phyloP scores from a whole-genome alignment of 2,888 invertebrate species.

The Cosmopolites sordidus region DNA sequence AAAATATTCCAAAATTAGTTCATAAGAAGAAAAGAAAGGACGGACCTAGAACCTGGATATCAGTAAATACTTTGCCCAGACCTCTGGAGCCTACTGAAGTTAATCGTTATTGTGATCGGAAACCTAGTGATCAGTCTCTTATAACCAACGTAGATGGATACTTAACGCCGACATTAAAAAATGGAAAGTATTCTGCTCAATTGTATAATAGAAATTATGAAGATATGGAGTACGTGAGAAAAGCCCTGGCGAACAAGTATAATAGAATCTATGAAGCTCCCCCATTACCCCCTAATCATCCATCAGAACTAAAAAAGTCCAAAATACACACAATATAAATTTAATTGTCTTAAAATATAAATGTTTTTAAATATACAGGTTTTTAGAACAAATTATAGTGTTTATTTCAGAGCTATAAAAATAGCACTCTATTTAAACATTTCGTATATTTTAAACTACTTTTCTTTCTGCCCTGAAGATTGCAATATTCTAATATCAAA shows the following conservation, averaged over 20 bases:
- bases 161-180: slow-evolving; percentile 11
- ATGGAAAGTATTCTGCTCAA: too few relatives aligned
- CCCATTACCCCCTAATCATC: slow-evolving; percentile 38
- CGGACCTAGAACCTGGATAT: slow-evolving; percentile 35
- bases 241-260: background rate
- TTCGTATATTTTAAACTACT: too few relatives aligned
- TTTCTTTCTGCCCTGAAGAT: too few relatives aligned
- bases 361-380: too few relatives aligned
- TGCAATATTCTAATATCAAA: too few relatives aligned
- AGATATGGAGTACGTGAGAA: background rate
- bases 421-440: too few relatives aligned
- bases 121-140: slow-evolving; percentile 2
- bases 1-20: slow-evolving; percentile 14
- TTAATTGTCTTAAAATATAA: too few relatives aligned
- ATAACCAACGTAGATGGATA: slow-evolving; percentile 13
- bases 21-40: slow-evolving; percentile 13
- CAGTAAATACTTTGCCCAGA: slow-evolving; percentile 21
- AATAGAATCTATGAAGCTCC: slow-evolving; percentile 26
- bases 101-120: background rate
- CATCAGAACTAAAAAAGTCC: slow-evolving; percentile 8
- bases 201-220: background rate
- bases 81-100: background rate
- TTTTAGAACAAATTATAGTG: too few relatives aligned
- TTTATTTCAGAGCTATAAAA: too few relatives aligned
- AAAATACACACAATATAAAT: too few relatives aligned